Evolutionary conservation across 2,113 vertebrate species (phyloP), one percentile per base, ranked within the genome.

Genomic region (Cynoglossus semilaevis): DNA sequence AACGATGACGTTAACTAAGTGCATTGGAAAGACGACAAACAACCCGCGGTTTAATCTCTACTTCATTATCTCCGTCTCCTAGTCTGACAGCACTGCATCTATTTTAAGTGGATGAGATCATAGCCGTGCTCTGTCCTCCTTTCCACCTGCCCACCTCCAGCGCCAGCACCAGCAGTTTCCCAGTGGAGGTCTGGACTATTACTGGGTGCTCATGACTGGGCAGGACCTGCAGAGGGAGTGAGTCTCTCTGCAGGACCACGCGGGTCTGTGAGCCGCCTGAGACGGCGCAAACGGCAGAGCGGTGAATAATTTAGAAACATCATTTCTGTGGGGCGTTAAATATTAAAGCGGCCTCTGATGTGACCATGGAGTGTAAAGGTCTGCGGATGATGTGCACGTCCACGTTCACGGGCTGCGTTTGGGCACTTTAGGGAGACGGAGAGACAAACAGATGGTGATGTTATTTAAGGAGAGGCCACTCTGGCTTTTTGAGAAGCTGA

Each of bases 31-130:
- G 15, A 11, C 12, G 44, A 46, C 8, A 10, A 60, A 29, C 11
- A 35, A n/a, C 49, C 53, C 61, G 15, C 18, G 29, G 54, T 77
- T 56, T 56, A 16, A 62, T 90, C 52, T 43, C 48, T 15, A 51
- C 70, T 72, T 81, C 68, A 74, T 69, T 82, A 64, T 74, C 52
- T 51, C 59, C 49, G 18, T 69, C 60, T 78, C 61, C 34, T 52
- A 77, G 76, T 87, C 85, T 87, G 77, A 87, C 76, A 67, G 80
- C 85, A 83, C 70, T 40, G 36, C 56, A 62, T 69, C 81, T 87
- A 84, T 89, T 87, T 87, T 76, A 54, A 62, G 81, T 56, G 76
- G 64, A 80, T 89, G 85, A 89, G 79, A 79, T 89, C 85, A 89
- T 82, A 51, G 62, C 61, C 69, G 51, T 71, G 58, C 62, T 62